Evolutionary conservation across 1,140 invertebrate genomes (phyloP).

Genomic region (Phocides pigmalion): DNA sequence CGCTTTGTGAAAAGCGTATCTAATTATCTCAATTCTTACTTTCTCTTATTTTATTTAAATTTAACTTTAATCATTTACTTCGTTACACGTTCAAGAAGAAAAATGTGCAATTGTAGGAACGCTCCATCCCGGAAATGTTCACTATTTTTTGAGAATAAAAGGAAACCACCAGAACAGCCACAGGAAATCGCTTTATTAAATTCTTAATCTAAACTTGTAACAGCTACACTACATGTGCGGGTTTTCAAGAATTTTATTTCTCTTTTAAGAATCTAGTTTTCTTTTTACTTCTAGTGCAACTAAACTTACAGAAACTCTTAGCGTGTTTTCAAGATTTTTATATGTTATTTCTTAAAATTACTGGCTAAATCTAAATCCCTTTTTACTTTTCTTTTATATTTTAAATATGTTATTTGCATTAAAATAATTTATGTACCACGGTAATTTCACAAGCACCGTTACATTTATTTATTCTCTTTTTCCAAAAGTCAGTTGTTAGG

Average conservation of each 20-base stretch:
- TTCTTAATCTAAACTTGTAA: slow-evolving; percentile 35
- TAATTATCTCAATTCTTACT: slow-evolving; percentile 25
- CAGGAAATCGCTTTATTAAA: slow-evolving; percentile 34
- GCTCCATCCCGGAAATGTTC: slow-evolving; percentile 22
- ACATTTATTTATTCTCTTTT: too few species aligned
- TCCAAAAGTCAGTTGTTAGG: too few species aligned
- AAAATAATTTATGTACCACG: too few species aligned
- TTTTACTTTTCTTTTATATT: too few species aligned
- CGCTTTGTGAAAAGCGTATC: not conserved
- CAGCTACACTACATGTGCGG: slow-evolving; percentile 22
- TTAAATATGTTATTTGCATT: too few species aligned
- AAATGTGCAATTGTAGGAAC: not conserved
- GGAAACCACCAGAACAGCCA: slow-evolving; percentile 18
- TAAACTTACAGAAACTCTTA: not conserved
- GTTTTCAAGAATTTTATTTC: slow-evolving; percentile 12
- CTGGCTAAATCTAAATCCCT: too few species aligned
- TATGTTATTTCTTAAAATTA: not conserved
- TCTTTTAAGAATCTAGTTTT: slow-evolving; percentile 18
- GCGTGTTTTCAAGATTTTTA: not conserved
- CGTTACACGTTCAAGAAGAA: slow-evolving; percentile 7
- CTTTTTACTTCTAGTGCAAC: slow-evolving; percentile 1
- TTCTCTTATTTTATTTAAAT: not conserved
- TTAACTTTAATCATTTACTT: slow-evolving; percentile 13
- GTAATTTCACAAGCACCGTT: too few species aligned
- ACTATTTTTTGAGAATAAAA: slow-evolving; percentile 27